Evolutionary conservation across 2,113 vertebrate genomes (phyloP).

Genomic region (Hippoglossus stenolepis): DNA sequence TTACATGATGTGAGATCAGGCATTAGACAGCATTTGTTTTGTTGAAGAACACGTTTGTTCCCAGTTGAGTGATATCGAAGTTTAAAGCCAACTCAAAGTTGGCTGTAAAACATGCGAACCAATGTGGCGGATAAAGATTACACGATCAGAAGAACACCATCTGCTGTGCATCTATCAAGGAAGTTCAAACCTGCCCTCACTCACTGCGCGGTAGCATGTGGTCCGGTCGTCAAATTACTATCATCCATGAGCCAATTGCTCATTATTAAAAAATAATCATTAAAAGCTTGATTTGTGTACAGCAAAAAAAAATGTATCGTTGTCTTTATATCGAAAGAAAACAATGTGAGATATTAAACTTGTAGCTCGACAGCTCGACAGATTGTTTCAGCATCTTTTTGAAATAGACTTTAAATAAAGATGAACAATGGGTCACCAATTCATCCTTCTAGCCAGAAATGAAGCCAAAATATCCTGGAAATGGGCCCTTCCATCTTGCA

Average conservation of each 20-base stretch:
- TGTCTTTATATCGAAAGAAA: too few relatives aligned
- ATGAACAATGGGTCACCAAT: too few relatives aligned
- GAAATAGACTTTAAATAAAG: too few relatives aligned
- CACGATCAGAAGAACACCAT: constrained; percentile 5
- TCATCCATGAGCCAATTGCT: background rate
- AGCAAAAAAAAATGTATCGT: background rate
- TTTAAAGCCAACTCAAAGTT: background rate
- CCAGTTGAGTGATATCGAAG: background rate
- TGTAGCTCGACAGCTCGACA: background rate
- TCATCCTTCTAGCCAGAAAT: too few relatives aligned
- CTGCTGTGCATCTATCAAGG: constrained; percentile 16
- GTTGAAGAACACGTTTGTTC: background rate
- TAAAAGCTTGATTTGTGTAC: too few relatives aligned
- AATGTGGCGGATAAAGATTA: background rate
- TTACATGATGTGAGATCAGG: background rate
- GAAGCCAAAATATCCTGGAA: too few relatives aligned
- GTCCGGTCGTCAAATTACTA: background rate
- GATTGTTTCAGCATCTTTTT: too few relatives aligned
- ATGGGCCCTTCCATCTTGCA: too few relatives aligned
- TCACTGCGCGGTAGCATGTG: background rate
- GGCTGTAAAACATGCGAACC: background rate
- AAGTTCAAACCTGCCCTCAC: background rate
- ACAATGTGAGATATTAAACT: background rate
- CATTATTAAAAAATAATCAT: too few relatives aligned
- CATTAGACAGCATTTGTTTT: background rate